Conservation (phyloP, 2,113 vertebrate species). For the Chaenogobius annularis region DNA sequence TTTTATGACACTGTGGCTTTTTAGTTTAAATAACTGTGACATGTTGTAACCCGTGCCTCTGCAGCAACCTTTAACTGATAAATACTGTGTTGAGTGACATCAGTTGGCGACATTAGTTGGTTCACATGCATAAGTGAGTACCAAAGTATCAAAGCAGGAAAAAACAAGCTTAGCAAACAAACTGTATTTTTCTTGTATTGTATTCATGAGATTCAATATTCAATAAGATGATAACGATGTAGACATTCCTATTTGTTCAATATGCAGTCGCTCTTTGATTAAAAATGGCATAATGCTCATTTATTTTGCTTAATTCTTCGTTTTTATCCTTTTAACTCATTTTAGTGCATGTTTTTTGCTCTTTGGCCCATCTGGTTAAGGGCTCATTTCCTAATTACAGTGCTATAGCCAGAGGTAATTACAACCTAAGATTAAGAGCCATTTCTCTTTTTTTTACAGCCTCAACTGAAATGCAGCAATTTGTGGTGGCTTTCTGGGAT, state of each 20-base stretch:
- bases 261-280: background rate
- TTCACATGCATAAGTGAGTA: slow-evolving; percentile 14
- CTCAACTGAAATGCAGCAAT: slow-evolving; percentile 73
- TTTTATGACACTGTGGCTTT: slow-evolving; percentile 7
- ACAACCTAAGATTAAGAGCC: slow-evolving; percentile 76
- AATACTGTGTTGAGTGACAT: slow-evolving; percentile 38
- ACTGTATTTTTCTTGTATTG: background rate
- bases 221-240: background rate
- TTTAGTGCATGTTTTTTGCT: slow-evolving; percentile 15
- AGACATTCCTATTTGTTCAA: background rate
- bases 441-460: slow-evolving; percentile 67
- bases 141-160: background rate
- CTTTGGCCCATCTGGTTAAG: slow-evolving; percentile 60
- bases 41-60: slow-evolving; percentile 47
- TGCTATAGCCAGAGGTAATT: slow-evolving; percentile 75
- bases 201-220: background rate
- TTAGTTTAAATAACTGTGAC: slow-evolving; percentile 18
- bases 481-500: slow-evolving; percentile 69
- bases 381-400: slow-evolving; percentile 78
- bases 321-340: slow-evolving; percentile 16
- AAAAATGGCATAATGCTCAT: background rate
- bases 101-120: slow-evolving; percentile 7
- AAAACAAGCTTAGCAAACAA: background rate
- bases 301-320: background rate
- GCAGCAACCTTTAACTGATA: slow-evolving; percentile 15